Evolutionary conservation across 2,113 vertebrate species (phyloP).

Genomic region (Ciconia boyciana): DNA sequence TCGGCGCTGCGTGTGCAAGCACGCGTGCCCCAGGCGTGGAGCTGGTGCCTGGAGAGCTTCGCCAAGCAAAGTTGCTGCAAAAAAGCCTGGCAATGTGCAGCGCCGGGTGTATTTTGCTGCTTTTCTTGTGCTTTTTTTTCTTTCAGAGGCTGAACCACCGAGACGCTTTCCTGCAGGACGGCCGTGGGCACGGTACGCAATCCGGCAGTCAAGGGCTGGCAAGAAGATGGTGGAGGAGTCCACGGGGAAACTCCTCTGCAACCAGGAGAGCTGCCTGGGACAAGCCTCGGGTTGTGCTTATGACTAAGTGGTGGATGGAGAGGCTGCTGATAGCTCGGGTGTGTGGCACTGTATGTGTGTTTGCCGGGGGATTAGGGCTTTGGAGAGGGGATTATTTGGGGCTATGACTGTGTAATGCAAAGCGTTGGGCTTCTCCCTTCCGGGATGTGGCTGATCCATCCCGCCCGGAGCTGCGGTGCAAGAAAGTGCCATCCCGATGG

Average conservation of each 20-base stretch:
- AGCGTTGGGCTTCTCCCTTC: not conserved
- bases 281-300: not conserved
- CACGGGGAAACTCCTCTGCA: not conserved
- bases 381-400: not conserved
- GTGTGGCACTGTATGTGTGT: not conserved
- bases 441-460: accelerated
- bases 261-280: not conserved
- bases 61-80: accelerated
- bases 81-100: not conserved
- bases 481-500: not conserved
- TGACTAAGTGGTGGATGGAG: not conserved
- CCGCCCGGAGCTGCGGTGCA: accelerated
- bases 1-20: not conserved
- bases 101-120: not conserved
- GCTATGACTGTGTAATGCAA: accelerated
- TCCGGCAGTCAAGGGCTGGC: too few relatives aligned
- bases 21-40: not conserved
- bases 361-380: not conserved
- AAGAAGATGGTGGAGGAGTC: not conserved
- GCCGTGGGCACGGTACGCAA: accelerated
- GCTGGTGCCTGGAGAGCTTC: not conserved
- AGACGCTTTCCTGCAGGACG: accelerated
- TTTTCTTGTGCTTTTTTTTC: not conserved
- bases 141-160: not conserved
- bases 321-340: not conserved